Evolutionary conservation across 1,140 invertebrate species (phyloP).

Genomic region (Platyscapa corneri): DNA sequence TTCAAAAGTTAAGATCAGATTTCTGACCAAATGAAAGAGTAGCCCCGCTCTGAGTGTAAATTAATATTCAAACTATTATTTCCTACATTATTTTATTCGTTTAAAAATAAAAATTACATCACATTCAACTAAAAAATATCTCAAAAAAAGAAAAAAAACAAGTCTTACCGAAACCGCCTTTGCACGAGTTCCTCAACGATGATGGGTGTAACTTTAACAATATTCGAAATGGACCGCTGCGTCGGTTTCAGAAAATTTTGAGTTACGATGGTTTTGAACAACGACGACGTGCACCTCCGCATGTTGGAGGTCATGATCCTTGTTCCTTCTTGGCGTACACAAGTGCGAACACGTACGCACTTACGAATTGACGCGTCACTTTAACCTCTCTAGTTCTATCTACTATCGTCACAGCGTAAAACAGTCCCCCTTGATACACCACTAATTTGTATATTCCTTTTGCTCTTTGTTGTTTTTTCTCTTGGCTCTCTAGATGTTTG

Average conservation of each 20-base stretch:
- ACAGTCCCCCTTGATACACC: not conserved
- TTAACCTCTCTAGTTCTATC: not conserved
- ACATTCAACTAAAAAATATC: not conserved
- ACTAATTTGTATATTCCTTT: not conserved
- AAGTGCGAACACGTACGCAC: not conserved
- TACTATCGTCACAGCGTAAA: too few species aligned
- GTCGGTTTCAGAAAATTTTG: constrained; percentile 40
- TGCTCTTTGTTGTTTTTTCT: too few species aligned
- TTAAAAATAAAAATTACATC: not conserved
- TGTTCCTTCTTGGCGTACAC: not conserved
- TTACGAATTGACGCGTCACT: not conserved
- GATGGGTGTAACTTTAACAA: constrained; percentile 29
- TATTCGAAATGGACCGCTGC: not conserved
- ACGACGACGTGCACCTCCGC: constrained; percentile 53
- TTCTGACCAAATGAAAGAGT: too few species aligned
- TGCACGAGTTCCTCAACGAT: not conserved
- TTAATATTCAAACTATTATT: too few species aligned
- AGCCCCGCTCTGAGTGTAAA: too few species aligned
- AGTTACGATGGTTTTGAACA: constrained; percentile 39
- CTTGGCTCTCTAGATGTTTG: too few species aligned
- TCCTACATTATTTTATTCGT: too few species aligned
- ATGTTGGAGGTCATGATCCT: constrained; percentile 54
- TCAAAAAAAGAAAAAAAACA: not conserved
- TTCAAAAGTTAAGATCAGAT: too few species aligned
- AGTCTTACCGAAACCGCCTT: not conserved